phyloP scores from a whole-genome alignment of 2,797 vertebrate genomes.

The Gallinago nigripennis region DNA sequence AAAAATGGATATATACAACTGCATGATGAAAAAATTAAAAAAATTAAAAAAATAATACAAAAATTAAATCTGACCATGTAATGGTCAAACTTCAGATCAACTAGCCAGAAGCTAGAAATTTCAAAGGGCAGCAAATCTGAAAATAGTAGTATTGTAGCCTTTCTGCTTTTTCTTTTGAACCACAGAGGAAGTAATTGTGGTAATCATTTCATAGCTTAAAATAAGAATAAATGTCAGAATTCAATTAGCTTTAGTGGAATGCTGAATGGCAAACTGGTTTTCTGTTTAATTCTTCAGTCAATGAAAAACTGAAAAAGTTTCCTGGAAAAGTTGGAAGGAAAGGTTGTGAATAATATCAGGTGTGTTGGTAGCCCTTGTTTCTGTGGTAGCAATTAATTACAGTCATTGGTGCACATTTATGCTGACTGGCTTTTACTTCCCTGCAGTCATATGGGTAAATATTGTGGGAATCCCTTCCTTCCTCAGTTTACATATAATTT shows the following conservation, averaged over 20 bases:
- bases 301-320: background rate
- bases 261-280: background rate
- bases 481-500: background rate
- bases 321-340: too few species aligned
- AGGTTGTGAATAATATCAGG: background rate
- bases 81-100: background rate
- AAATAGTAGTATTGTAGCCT: background rate
- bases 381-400: background rate
- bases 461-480: background rate
- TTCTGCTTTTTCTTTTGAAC: background rate
- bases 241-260: background rate
- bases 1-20: background rate
- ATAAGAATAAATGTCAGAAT: background rate
- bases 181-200: background rate
- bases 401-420: background rate
- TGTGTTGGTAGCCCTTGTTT: background rate
- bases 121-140: background rate
- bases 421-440: background rate
- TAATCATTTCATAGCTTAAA: background rate
- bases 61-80: background rate
- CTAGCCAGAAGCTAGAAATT: background rate
- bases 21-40: background rate
- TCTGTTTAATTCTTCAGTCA: background rate
- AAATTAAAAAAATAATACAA: background rate
- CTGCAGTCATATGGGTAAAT: background rate